phyloP scores from a whole-genome alignment of 2,888 invertebrate species.

The Deroplatys truncata region DNA sequence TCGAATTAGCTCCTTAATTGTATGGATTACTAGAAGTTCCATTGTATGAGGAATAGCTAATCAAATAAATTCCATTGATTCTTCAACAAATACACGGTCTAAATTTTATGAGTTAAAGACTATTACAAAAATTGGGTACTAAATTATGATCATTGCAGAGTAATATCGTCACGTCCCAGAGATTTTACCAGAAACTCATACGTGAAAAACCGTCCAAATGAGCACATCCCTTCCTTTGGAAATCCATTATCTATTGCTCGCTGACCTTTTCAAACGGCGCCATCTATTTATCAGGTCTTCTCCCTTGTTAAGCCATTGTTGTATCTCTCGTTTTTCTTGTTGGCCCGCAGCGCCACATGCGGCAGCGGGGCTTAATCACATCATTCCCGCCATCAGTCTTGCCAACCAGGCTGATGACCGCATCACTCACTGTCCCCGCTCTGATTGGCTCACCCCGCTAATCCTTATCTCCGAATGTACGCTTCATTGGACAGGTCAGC shows the following conservation, averaged over 20 bases:
- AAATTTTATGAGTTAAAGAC: too few relatives aligned
- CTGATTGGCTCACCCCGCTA: constrained; percentile 22
- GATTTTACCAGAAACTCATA: background rate
- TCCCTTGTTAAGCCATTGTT: background rate
- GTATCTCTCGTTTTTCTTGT: background rate
- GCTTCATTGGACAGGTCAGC: constrained; percentile 22
- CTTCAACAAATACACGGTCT: too few relatives aligned
- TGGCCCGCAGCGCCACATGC: background rate
- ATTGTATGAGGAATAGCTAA: too few relatives aligned
- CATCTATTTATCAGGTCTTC: background rate
- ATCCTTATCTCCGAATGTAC: constrained; percentile 21
- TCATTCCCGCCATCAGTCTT: constrained; percentile 16
- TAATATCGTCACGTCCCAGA: background rate
- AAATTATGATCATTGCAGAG: too few relatives aligned
- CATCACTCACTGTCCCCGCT: constrained; percentile 25
- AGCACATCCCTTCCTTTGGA: background rate
- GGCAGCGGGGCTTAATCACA: constrained; percentile 4
- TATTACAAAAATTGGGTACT: too few relatives aligned
- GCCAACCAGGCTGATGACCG: constrained; percentile 23
- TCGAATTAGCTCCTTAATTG: too few relatives aligned
- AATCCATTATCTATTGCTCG: background rate
- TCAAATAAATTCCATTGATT: too few relatives aligned
- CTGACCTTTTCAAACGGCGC: constrained; percentile 2
- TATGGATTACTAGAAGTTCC: too few relatives aligned
- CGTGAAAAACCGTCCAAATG: background rate